These are phyloP conservation scores for Nasonia oneida DNA, from an alignment of 2,888 invertebrate genomes.

Conservation along the genomic window DNA sequence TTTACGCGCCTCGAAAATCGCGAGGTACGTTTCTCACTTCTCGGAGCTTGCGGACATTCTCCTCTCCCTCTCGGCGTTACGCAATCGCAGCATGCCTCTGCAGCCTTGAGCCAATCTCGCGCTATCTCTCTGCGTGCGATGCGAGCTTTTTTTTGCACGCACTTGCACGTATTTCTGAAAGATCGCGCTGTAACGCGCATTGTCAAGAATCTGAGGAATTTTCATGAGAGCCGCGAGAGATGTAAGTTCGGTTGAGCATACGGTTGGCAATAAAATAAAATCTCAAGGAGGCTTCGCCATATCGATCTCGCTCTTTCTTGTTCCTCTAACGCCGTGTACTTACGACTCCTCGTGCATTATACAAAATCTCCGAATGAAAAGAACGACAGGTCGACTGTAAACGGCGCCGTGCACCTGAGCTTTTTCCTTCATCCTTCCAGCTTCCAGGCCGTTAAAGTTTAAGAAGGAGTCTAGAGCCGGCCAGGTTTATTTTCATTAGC, in stretches of 20 bases:
- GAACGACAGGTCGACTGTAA: constrained; percentile 17
- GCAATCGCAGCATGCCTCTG: constrained; percentile 66
- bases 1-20: background rate
- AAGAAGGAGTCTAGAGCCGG: background rate
- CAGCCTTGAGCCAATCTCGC: constrained; percentile 76
- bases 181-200: too few relatives aligned
- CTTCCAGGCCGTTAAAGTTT: constrained; percentile 39
- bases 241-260: too few relatives aligned
- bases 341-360: background rate
- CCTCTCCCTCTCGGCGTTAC: constrained; percentile 66
- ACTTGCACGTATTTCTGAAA: too few relatives aligned
- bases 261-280: background rate
- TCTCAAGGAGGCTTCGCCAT: background rate
- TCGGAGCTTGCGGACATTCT: background rate
- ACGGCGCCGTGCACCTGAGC: background rate
- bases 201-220: too few relatives aligned
- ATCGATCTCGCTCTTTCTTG: background rate
- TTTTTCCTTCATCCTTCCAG: background rate
- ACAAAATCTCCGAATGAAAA: constrained; percentile 23
- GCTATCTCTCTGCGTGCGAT: background rate
- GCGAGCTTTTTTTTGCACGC: constrained; percentile 19
- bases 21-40: background rate
- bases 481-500: constrained; percentile 15
- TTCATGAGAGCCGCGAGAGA: background rate
- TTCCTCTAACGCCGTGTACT: background rate